Base-by-base conservation (phyloP, 2,888 invertebrate genomes). In the Bedellia somnulentella region DNA sequence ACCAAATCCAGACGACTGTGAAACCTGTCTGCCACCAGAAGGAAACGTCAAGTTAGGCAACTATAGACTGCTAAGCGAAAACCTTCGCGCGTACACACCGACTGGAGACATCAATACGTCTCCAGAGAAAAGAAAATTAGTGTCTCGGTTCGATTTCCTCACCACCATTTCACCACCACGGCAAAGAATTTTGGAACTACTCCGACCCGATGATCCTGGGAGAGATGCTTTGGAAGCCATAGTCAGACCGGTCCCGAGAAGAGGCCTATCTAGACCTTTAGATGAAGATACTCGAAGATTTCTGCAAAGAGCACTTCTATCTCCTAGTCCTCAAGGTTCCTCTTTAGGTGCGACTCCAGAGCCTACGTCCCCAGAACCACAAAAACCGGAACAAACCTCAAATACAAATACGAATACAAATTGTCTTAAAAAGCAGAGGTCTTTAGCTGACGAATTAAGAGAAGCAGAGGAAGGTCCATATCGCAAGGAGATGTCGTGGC, bases 271-370 rank as follows among this genome's bases (percentile, higher is more conserved):
- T 12, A 49, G 61, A 5, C 71, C 73, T 0, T 44, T 68, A 4
- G 70, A 71, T 35, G 71, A 71, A 10, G 73, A 73, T 42, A 61
- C 73, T 4, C 48, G 54, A 10, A 46, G 70, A 3, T 75, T 75
- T 42, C 53, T 77, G 1, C 67, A 75, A 30, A 47, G 64, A 29
- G 59, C 64, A 2, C 47, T 71, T 3, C 52, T 57, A 9, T 57
- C 64, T 1, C 63, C 71, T 2, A 63, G 58, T 27, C 57, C 61
- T 1, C 49, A 52, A 10, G 39, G 40, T 2, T 36, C 51, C 11
- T 53, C 60, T 2, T 36, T 42, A 3, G 34, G 50, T 4, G 39
- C 42, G 1, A 55, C 55, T 1, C 50, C 57, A 2, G 60, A 61
- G 34, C 49, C 50, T 2, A 41, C 32, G 2, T 33, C 36, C 5